Percentiles rank a stretch among this genome's conserved stretches.
Conservation (phyloP, 2,888 invertebrate genomes). For the Thereva nobilitata region DNA sequence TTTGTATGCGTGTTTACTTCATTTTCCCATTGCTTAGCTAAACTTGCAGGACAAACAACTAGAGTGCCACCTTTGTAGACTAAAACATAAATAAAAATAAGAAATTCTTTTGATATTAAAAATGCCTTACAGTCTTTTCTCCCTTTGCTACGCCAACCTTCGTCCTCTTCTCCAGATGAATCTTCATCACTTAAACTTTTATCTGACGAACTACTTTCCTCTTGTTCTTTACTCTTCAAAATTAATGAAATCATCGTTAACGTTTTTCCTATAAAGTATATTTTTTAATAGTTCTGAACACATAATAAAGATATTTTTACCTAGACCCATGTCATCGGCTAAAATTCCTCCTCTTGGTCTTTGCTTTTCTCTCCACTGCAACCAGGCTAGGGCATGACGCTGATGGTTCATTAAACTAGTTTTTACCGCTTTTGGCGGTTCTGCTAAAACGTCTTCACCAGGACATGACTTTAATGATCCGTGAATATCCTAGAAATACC, state of each 20-base stretch:
- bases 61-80: conserved; percentile 72
- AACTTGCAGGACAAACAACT: conserved; percentile 90
- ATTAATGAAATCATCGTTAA: conserved; percentile 80
- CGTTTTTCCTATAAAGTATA: conserved; percentile 63
- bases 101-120: neutral
- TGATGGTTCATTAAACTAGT: conserved; percentile 81
- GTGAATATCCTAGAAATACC: conserved; percentile 63
- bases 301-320: conserved; percentile 37
- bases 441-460: conserved; percentile 62
- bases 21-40: conserved; percentile 86
- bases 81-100: conserved; percentile 43
- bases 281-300: conserved; percentile 1
- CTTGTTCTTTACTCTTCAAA: conserved; percentile 61
- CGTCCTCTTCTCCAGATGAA: conserved; percentile 43
- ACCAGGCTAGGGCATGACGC: conserved; percentile 82
- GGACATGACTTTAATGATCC: conserved; percentile 72
- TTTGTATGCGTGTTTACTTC: conserved; percentile 72
- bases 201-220: conserved; percentile 49
- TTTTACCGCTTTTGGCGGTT: conserved; percentile 67
- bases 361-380: conserved; percentile 87
- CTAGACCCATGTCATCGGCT: conserved; percentile 63
- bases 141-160: conserved; percentile 52
- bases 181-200: conserved; percentile 45
- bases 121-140: conserved; percentile 49
- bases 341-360: conserved; percentile 85